Percentiles rank a stretch among this genome's conserved stretches.
phyloP scores from a whole-genome alignment of 2,797 vertebrate genomes.

The Toxotes lorentzi region DNA sequence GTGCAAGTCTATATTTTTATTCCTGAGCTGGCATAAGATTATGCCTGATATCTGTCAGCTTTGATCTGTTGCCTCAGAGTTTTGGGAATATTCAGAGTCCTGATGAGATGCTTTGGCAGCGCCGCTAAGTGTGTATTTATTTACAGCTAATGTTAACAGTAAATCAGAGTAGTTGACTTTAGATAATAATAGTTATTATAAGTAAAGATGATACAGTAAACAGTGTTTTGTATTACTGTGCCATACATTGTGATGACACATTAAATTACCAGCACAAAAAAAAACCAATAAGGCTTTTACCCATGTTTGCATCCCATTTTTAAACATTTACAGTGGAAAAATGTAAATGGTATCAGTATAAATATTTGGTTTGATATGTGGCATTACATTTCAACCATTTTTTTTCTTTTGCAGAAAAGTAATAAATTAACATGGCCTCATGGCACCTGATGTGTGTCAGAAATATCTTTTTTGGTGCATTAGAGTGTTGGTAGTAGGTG shows the following conservation, averaged over 20 bases:
- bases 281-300: background rate
- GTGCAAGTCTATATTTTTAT: conserved; percentile 39
- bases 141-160: conserved; percentile 58
- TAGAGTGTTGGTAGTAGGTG: background rate
- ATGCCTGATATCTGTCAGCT: conserved; percentile 42
- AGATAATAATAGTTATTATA: conserved; percentile 62
- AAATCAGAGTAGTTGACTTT: conserved; percentile 46
- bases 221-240: conserved; percentile 31
- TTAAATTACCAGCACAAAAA: conserved; percentile 35
- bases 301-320: too few relatives aligned
- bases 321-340: too few relatives aligned
- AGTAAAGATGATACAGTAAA: conserved; percentile 39
- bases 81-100: conserved; percentile 62
- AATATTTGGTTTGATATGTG: too few relatives aligned
- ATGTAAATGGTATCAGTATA: too few relatives aligned
- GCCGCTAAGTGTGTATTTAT: conserved; percentile 53
- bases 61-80: conserved; percentile 56
- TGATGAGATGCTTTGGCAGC: conserved; percentile 58
- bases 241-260: conserved; percentile 37
- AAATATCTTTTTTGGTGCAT: too few relatives aligned
- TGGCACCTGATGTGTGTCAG: too few relatives aligned
- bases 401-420: background rate
- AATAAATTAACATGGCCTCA: too few relatives aligned
- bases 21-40: conserved; percentile 17
- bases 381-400: too few relatives aligned